phyloP scores from a whole-genome alignment of 2,113 vertebrate genomes.

The Sapayoa aenigma region DNA sequence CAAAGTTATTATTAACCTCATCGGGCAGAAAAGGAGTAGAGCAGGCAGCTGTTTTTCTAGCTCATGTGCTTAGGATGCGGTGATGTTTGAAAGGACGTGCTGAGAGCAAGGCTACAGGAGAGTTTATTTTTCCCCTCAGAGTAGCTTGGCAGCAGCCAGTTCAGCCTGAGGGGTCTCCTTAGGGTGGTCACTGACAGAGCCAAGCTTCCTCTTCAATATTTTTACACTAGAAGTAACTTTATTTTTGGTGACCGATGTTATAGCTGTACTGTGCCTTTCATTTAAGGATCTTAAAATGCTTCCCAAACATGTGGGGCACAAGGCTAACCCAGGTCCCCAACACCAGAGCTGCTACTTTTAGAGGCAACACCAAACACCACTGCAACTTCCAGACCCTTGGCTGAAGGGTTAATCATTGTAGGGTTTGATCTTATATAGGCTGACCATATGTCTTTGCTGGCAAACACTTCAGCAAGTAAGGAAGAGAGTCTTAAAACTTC shows the following conservation, averaged over 20 bases:
- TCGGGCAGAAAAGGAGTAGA: constrained; percentile 59
- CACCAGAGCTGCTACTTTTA: background rate
- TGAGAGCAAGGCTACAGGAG: constrained; percentile 17
- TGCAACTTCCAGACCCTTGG: background rate
- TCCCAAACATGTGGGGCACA: fast-evolving
- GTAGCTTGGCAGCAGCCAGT: background rate
- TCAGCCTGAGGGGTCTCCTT: background rate
- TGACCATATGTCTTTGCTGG: background rate
- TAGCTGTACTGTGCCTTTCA: background rate
- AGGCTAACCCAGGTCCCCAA: background rate
- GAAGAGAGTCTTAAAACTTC: background rate
- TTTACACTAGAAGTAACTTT: background rate
- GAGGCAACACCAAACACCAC: background rate
- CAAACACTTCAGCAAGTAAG: background rate
- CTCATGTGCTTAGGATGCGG: constrained; percentile 17
- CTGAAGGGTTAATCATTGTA: background rate
- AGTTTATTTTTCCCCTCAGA: background rate
- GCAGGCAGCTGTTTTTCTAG: constrained; percentile 69
- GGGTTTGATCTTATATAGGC: fast-evolving
- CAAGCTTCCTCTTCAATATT: background rate
- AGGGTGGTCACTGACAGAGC: background rate
- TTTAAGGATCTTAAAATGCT: background rate
- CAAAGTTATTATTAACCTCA: constrained; percentile 79
- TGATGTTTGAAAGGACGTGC: constrained; percentile 39
- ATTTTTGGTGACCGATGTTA: background rate